Evolutionary conservation across 2,113 vertebrate species (phyloP).

Genomic region (Taxidea taxus): DNA sequence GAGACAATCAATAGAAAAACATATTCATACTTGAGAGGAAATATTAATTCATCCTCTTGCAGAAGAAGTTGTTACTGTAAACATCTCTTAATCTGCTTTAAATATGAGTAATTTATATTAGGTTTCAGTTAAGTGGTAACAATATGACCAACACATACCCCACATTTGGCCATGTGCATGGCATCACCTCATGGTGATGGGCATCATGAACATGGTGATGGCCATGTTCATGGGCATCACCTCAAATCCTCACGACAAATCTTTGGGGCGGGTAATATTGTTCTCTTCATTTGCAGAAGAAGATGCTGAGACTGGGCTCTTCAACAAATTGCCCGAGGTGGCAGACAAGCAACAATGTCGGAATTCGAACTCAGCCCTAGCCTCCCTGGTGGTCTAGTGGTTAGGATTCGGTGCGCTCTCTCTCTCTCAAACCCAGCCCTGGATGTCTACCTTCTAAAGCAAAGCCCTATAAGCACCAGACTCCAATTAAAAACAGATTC

Average conservation of each 20-base stretch:
- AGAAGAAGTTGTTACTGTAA: background rate
- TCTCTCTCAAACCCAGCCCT: background rate
- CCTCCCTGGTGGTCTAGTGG: too few species aligned
- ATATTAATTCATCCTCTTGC: background rate
- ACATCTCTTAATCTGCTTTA: background rate
- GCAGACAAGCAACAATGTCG: background rate
- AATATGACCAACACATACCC: background rate
- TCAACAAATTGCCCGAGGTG: background rate
- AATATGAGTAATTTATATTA: background rate
- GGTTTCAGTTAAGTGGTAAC: background rate
- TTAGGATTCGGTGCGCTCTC: accelerated
- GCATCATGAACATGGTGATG: too few species aligned
- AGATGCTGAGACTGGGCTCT: background rate
- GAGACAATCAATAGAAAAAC: background rate
- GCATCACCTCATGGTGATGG: too few species aligned
- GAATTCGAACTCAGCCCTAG: background rate
- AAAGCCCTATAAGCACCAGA: background rate
- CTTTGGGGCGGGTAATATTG: background rate
- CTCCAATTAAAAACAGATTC: background rate
- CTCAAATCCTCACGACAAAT: background rate
- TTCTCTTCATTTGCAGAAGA: background rate
- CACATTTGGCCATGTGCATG: background rate
- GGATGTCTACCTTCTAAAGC: background rate
- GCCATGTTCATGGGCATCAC: background rate
- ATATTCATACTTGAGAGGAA: background rate